Conservation (phyloP, 1,140 invertebrate genomes). For the Papilio polytes region DNA sequence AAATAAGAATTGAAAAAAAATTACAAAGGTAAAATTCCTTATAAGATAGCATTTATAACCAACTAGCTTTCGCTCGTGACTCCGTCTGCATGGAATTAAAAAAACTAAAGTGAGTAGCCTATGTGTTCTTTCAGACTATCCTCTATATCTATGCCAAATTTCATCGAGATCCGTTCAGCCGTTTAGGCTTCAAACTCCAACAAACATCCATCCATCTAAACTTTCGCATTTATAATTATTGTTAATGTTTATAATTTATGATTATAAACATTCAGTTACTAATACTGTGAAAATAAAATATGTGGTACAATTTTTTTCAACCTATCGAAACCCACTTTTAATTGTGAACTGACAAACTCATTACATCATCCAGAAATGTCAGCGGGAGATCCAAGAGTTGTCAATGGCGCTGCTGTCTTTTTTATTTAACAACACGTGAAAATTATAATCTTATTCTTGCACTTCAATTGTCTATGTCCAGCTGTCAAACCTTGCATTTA, state of each 20-base stretch:
- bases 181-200: no score
- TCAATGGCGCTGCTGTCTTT: not conserved
- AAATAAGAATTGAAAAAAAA: no score
- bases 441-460: conserved; percentile 8
- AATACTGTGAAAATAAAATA: not conserved
- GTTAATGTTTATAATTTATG: no score
- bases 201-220: not conserved
- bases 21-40: no score
- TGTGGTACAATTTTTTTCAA: not conserved
- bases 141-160: no score
- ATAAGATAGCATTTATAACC: no score
- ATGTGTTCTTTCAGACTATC: no score
- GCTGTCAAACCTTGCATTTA: conserved; percentile 12
- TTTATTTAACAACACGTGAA: conserved; percentile 16
- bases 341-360: conserved; percentile 24
- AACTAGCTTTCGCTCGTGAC: no score
- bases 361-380: conserved; percentile 24
- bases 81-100: no score
- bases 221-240: not conserved
- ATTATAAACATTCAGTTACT: not conserved
- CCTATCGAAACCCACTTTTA: not conserved
- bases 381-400: not conserved
- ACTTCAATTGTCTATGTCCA: conserved; percentile 24
- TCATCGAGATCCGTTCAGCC: no score
- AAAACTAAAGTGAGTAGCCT: no score